Conservation (phyloP, 2,888 invertebrate species). For the Lithophane ornitopus region DNA sequence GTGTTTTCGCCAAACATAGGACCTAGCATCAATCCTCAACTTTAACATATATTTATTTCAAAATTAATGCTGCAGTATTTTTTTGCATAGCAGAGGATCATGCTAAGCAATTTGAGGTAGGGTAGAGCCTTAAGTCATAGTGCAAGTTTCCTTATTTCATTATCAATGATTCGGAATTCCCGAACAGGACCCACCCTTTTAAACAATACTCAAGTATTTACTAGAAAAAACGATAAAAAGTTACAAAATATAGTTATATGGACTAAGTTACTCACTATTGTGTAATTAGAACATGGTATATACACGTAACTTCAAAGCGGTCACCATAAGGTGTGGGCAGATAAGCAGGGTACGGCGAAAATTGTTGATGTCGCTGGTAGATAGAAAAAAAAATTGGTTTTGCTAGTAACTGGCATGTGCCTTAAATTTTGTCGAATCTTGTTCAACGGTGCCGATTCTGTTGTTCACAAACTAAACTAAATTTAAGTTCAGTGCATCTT, state of each 20-base stretch:
- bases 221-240: slow-evolving; percentile 22
- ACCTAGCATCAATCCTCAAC: too few relatives aligned
- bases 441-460: too few relatives aligned
- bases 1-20: too few relatives aligned
- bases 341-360: slow-evolving; percentile 27
- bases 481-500: too few relatives aligned
- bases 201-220: slow-evolving; percentile 21
- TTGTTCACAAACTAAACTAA: too few relatives aligned
- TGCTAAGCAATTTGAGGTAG: too few relatives aligned
- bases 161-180: neutral
- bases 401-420: neutral
- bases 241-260: slow-evolving; percentile 38
- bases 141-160: neutral
- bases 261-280: slow-evolving; percentile 21
- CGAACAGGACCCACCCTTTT: neutral
- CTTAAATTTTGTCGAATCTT: neutral
- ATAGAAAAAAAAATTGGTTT: neutral
- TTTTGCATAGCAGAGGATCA: too few relatives aligned
- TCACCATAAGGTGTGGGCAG: slow-evolving; percentile 25
- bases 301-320: slow-evolving; percentile 19
- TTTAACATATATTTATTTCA: too few relatives aligned
- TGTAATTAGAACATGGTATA: slow-evolving; percentile 30
- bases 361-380: neutral
- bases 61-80: too few relatives aligned
- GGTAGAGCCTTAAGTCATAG: too few relatives aligned